phyloP scores from a whole-genome alignment of 2,888 invertebrate genomes.

The Chymomyza amoena region DNA sequence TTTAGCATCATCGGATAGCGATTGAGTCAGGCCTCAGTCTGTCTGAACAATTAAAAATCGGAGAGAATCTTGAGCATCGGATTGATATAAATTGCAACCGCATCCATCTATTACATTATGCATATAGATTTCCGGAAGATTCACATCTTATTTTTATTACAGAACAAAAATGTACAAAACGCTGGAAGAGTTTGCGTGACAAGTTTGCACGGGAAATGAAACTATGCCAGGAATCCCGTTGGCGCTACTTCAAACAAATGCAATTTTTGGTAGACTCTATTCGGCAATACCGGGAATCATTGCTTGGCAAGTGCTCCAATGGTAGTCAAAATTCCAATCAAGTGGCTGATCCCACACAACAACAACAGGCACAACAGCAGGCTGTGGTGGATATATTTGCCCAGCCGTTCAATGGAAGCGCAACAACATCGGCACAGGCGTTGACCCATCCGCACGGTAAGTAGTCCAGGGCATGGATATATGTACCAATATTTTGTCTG shows the following conservation, averaged over 20 bases:
- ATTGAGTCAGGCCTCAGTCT: too few species aligned
- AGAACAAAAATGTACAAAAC: slow-evolving; percentile 77
- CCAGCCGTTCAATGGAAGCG: slow-evolving; percentile 74
- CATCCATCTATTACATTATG: too few species aligned
- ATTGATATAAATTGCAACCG: too few species aligned
- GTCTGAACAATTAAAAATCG: too few species aligned
- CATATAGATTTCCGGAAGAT: background rate
- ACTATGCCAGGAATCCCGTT: slow-evolving; percentile 75
- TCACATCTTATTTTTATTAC: slow-evolving; percentile 4
- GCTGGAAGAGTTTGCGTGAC: slow-evolving; percentile 75
- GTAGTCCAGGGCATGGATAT: slow-evolving; percentile 14
- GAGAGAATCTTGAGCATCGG: too few species aligned
- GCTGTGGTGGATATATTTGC: slow-evolving; percentile 74
- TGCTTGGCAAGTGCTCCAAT: slow-evolving; percentile 73
- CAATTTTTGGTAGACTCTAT: slow-evolving; percentile 76
- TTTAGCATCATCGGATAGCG: too few species aligned
- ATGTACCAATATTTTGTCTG: slow-evolving; percentile 8
- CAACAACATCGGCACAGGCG: slow-evolving; percentile 73
- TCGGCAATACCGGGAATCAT: slow-evolving; percentile 74
- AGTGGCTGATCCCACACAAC: slow-evolving; percentile 72
- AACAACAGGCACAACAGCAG: slow-evolving; percentile 74
- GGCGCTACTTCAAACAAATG: slow-evolving; percentile 77
- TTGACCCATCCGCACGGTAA: slow-evolving; percentile 75
- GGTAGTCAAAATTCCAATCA: slow-evolving; percentile 65
- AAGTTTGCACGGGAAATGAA: slow-evolving; percentile 77